These are phyloP conservation scores for Micropterix aruncella DNA, from an alignment of 2,888 invertebrate genomes.

Conservation along the genomic window DNA sequence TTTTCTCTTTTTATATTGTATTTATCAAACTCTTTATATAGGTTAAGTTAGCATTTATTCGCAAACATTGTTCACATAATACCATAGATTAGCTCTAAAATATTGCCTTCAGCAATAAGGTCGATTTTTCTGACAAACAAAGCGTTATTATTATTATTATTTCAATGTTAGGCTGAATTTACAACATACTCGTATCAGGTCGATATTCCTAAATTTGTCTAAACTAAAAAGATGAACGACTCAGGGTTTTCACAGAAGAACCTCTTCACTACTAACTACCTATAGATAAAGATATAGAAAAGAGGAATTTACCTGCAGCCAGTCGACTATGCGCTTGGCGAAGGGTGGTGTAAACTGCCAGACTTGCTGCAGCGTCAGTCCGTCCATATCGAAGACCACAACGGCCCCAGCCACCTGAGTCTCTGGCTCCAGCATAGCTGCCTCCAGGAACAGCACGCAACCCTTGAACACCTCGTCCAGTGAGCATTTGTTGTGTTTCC, in stretches of 20 bases:
- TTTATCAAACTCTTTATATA: no score
- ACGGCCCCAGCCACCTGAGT: constrained; percentile 63
- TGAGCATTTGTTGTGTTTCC: constrained; percentile 67
- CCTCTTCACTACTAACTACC: no score
- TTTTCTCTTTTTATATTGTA: no score
- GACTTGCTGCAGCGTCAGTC: constrained; percentile 64
- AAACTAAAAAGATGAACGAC: constrained; percentile 1
- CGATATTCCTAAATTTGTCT: constrained; percentile 1
- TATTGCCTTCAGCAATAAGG: no score
- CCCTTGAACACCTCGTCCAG: constrained; percentile 76
- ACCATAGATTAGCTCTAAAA: no score
- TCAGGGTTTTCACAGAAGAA: constrained; percentile 1
- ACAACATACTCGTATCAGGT: neutral
- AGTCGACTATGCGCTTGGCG: constrained; percentile 73
- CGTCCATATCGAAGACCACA: constrained; percentile 78
- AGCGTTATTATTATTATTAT: no score
- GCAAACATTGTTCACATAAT: no score
- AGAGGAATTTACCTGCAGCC: constrained; percentile 53
- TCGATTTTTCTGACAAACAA: no score
- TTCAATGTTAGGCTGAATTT: no score
- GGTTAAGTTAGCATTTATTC: no score
- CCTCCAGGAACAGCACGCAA: constrained; percentile 65
- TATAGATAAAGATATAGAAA: no score
- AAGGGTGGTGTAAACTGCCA: constrained; percentile 79
- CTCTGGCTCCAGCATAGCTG: constrained; percentile 68